Evolutionary conservation across 2,797 vertebrate genomes (phyloP).

Genomic region (Chloroceryle inda): DNA sequence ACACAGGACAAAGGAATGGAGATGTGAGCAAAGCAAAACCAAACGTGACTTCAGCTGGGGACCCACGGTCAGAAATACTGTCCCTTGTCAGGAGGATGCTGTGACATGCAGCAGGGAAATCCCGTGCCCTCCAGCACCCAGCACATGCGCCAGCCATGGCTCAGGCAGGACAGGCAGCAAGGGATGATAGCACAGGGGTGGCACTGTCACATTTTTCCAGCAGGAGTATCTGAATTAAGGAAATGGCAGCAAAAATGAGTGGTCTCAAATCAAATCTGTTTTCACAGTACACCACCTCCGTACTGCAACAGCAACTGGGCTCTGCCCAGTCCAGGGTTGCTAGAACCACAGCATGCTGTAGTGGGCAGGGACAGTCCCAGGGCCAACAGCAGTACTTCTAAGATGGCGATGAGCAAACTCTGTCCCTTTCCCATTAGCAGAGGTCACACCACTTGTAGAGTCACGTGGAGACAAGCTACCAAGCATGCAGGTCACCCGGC

Average conservation of each 20-base stretch:
- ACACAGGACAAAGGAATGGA: not conserved
- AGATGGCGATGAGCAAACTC: not conserved
- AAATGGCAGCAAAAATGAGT: not conserved
- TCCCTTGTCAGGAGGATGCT: not conserved
- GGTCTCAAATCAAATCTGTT: not conserved
- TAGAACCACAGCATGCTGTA: accelerated
- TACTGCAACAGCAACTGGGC: not conserved
- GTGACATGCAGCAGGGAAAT: not conserved
- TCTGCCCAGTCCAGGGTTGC: not conserved
- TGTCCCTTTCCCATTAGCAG: not conserved
- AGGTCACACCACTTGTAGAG: not conserved
- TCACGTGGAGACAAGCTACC: not conserved
- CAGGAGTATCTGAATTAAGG: not conserved
- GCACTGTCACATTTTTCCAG: not conserved
- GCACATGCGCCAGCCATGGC: accelerated
- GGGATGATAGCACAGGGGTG: accelerated
- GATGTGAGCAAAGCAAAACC: not conserved
- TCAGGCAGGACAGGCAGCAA: not conserved
- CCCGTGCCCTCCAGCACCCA: not conserved
- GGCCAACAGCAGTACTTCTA: not conserved
- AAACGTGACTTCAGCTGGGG: accelerated
- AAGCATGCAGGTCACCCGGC: not conserved
- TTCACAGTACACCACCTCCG: not conserved
- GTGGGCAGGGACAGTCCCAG: not conserved
- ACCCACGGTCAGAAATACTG: not conserved